These are phyloP conservation scores for Amiota communis DNA, from an alignment of 2,888 invertebrate genomes.

Conservation along the genomic window DNA sequence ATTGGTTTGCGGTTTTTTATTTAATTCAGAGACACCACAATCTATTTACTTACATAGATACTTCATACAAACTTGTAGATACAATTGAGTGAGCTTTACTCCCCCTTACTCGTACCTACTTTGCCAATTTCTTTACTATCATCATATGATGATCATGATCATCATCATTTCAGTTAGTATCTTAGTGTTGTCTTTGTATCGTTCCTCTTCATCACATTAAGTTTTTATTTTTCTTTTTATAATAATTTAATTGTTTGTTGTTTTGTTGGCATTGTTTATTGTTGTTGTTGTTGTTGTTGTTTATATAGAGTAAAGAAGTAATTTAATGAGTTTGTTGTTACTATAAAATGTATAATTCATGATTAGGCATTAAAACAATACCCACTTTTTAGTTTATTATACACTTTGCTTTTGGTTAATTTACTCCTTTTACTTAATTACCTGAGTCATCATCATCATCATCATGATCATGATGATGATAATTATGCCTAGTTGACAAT, in stretches of 20 bases:
- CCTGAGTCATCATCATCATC: no score
- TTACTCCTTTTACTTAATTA: no score
- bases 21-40: background rate
- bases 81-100: no score
- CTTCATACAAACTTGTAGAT: background rate
- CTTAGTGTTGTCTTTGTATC: background rate
- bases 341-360: slow-evolving; percentile 22
- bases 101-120: no score
- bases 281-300: slow-evolving; percentile 24
- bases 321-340: slow-evolving; percentile 19
- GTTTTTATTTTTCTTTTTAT: slow-evolving; percentile 7
- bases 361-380: slow-evolving; percentile 30
- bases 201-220: background rate
- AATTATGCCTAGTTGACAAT: no score
- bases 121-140: no score
- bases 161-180: no score
- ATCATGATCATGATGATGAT: no score
- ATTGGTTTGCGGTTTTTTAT: slow-evolving; percentile 24
- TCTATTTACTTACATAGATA: background rate
- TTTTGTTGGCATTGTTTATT: slow-evolving; percentile 1
- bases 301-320: slow-evolving; percentile 12
- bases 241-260: slow-evolving; percentile 33
- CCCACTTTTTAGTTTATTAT: background rate
- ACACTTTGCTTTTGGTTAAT: slow-evolving; percentile 2
- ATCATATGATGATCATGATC: no score